Percentiles rank a stretch among this genome's conserved stretches.
These are phyloP conservation scores for Ianthella basta DNA, from an alignment of 37 sponge, comb jelly and placozoan genomes.

Conservation along the genomic window DNA sequence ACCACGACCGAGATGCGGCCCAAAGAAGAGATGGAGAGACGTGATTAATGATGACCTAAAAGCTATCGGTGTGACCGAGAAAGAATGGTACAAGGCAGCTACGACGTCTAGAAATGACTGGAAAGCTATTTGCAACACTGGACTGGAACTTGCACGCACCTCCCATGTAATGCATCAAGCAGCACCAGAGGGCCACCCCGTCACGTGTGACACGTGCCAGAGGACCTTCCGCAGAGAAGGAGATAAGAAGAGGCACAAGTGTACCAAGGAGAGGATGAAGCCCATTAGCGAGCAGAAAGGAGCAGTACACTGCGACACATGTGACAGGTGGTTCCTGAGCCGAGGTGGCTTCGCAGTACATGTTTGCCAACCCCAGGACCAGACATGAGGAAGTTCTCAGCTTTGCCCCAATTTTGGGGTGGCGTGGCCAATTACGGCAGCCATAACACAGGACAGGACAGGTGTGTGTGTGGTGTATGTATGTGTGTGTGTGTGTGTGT, in stretches of 20 bases:
- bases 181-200: not conserved
- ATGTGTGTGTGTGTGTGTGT: no score
- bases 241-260: slow-evolving; percentile 15
- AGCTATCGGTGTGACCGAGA: not conserved
- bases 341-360: not conserved
- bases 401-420: no score
- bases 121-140: not conserved
- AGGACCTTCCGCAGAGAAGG: not conserved
- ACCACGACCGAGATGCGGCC: not conserved
- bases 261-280: not conserved
- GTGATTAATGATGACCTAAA: not conserved
- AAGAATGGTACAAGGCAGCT: not conserved
- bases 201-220: not conserved
- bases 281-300: slow-evolving; percentile 18
- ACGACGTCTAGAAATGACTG: slow-evolving; percentile 1
- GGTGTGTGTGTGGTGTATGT: no score
- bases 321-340: slow-evolving; percentile 17
- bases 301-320: not conserved
- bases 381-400: no score
- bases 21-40: slow-evolving; percentile 14
- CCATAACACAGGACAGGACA: no score
- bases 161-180: no score
- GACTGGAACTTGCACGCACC: no score
- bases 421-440: no score
- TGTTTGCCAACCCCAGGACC: not conserved